Base-by-base conservation (phyloP, 1,140 invertebrate genomes). In the Gryon sp. region DNA sequence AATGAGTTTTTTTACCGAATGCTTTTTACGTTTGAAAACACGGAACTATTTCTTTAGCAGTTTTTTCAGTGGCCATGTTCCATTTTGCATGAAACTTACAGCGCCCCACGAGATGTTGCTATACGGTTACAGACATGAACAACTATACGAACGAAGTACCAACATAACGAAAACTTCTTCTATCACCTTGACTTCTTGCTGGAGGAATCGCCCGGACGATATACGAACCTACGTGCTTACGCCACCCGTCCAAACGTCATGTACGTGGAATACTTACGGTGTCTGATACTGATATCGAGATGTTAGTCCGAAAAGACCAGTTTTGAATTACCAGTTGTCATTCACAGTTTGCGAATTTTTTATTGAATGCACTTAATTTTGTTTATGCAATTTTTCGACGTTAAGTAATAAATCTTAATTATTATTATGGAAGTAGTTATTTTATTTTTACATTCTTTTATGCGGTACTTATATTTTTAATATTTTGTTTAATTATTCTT, bases 181-280 rank as follows among this genome's bases (percentile, higher is more conserved):
- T 74, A 80, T 82, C 80, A 73, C 78, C 74, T 77, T 76, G 50
- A 70, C 55, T 55, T 69, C 59, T 55, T 63, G 60, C 73, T 60
- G 41, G 62, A 38, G 52, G 72, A 60, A 40, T 66, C 65, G 62
- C 40, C 41, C 68, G 52, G 66, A 45, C 74, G 76, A 84, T 81
- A 85, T 84, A 84, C 83, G 82, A 76, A 80, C 76, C 78, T 84
- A 84, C 83, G 84, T 84, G 84, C 81, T 68, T 77, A 72, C 78
- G 66, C 59, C 69, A 62, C 55, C 72, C 52, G 57, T 76, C 76
- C 63, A 53, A 78, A 70, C 63, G 52, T 55, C 76, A 68, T 77
- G 66, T 81, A 83, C 83, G 84, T 85, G 84, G 84, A 85, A 85
- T 86, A 84, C 76, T 80, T 76, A 63, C 50, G 7, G 38, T 46